phyloP scores from a whole-genome alignment of 2,113 vertebrate species.

The Serinus canaria region DNA sequence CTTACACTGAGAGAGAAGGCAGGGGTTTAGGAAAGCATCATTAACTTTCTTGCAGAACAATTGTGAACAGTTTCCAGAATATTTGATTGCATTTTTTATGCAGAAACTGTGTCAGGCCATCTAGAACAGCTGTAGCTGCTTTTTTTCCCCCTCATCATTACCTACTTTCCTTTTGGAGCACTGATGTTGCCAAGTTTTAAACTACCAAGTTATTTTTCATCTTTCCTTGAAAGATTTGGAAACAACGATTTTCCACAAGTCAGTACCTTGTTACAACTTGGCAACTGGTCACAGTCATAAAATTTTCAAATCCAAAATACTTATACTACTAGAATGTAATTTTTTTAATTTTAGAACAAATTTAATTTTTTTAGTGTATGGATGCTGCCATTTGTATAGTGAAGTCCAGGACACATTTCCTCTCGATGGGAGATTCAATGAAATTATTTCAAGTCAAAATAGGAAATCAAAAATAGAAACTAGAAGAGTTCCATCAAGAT shows the following conservation, averaged over 20 bases:
- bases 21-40: background rate
- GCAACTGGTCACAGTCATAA: background rate
- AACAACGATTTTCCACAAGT: background rate
- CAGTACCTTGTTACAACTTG: background rate
- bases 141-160: background rate
- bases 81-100: background rate
- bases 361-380: background rate
- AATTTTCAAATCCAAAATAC: background rate
- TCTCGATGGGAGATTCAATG: background rate
- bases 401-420: background rate
- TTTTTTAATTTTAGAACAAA: background rate
- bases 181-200: background rate
- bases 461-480: background rate
- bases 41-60: background rate
- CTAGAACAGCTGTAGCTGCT: background rate
- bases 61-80: background rate
- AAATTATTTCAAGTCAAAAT: background rate
- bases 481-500: background rate
- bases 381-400: background rate
- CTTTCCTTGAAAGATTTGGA: background rate
- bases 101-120: background rate
- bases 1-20: background rate
- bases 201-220: background rate
- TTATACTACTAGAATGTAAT: background rate
- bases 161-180: background rate